A percentile compares a stretch with the other conserved stretches of the same genome.
Evolutionary conservation across 2,113 vertebrate genomes (phyloP).

Genomic region (Anas platyrhynchos): DNA sequence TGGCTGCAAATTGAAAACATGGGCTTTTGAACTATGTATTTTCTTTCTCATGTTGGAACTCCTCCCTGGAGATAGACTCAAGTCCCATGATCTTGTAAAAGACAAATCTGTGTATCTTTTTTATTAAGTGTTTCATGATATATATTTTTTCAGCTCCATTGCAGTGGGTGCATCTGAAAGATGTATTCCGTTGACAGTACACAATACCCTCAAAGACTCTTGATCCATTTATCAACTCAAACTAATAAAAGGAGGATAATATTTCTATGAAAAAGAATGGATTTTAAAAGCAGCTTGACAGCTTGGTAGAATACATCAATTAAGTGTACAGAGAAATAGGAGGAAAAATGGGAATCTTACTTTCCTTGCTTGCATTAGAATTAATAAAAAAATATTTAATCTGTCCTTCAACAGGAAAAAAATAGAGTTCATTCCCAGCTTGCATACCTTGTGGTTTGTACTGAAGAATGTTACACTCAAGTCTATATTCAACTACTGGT

Average conservation of each 20-base stretch:
- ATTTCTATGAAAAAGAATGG: conserved; percentile 62
- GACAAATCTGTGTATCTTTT: conserved; percentile 77
- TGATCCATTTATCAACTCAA: conserved; percentile 74
- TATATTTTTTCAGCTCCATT: conserved; percentile 59
- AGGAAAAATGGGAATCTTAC: conserved; percentile 32
- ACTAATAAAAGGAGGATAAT: conserved; percentile 69
- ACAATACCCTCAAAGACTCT: conserved; percentile 45
- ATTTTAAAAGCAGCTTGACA: conserved; percentile 59
- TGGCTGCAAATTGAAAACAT: conserved; percentile 91
- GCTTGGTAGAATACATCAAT: conserved; percentile 48
- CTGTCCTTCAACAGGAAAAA: conserved; percentile 55
- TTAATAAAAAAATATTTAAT: conserved; percentile 62
- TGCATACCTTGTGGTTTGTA: conserved; percentile 64
- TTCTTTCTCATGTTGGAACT: conserved; percentile 90
- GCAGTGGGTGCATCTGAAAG: conserved; percentile 59
- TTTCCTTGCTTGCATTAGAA: conserved; percentile 62
- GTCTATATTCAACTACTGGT: conserved; percentile 59
- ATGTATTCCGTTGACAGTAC: conserved; percentile 49
- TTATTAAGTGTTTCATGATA: conserved; percentile 77
- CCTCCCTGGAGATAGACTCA: conserved; percentile 88
- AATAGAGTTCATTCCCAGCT: conserved; percentile 50
- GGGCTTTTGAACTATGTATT: conserved; percentile 89
- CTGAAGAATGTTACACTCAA: conserved; percentile 48
- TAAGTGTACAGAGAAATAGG: conserved; percentile 17
- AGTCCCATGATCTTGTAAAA: conserved; percentile 86